These are phyloP conservation scores for Thymelicus lineola DNA, from an alignment of 2,888 invertebrate genomes.

Conservation along the genomic window DNA sequence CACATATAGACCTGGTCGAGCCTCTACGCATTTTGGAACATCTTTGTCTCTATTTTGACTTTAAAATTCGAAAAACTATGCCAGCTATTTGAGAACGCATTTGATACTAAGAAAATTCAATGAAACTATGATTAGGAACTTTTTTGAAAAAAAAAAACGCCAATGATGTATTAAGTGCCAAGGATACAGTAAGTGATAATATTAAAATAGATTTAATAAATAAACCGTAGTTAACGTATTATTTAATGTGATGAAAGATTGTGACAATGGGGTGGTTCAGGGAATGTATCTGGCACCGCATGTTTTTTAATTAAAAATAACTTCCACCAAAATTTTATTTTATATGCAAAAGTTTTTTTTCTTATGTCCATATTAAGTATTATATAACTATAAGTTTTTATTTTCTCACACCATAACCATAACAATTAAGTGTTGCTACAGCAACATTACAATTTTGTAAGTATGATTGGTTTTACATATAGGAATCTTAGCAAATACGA, in stretches of 20 bases:
- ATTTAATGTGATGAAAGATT: not conserved
- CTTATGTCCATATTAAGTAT: no score
- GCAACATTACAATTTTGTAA: no score
- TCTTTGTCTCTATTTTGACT: no score
- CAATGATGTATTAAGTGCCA: conserved; percentile 3
- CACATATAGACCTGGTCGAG: no score
- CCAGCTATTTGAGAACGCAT: not conserved
- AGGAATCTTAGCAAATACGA: not conserved
- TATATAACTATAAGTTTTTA: no score
- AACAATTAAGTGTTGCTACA: no score
- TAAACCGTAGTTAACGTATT: not conserved
- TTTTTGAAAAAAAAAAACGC: not conserved
- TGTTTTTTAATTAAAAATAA: not conserved
- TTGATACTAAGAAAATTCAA: not conserved
- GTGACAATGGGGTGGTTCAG: not conserved
- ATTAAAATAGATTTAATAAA: conserved; percentile 4
- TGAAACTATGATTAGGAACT: not conserved
- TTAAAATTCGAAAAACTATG: no score
- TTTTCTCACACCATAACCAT: no score
- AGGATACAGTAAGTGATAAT: not conserved
- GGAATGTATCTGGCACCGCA: not conserved
- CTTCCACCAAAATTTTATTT: no score
- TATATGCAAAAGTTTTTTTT: no score
- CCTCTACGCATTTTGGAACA: no score
- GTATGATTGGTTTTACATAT: not conserved